Conservation (phyloP, 2,888 invertebrate genomes). For the Dryadula phaetusa region DNA sequence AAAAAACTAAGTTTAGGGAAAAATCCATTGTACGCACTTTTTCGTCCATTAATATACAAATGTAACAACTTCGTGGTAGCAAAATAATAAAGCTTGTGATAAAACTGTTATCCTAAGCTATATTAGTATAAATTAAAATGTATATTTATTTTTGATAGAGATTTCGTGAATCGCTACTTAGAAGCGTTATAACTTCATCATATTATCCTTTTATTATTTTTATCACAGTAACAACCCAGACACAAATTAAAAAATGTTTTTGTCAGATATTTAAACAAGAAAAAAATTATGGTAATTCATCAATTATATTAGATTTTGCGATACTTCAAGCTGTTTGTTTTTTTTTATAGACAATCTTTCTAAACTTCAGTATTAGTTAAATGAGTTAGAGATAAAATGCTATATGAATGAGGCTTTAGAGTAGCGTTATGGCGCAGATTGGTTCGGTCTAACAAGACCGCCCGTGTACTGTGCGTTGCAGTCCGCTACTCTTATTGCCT, state of each 20-base stretch:
- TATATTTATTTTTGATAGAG: not conserved
- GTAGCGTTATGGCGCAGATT: conserved; percentile 53
- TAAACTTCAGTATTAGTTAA: not conserved
- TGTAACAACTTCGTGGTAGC: not conserved
- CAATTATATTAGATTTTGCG: too few relatives aligned
- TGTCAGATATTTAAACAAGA: too few relatives aligned
- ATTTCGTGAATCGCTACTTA: not conserved
- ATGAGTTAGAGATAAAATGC: not conserved
- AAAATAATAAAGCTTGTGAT: not conserved
- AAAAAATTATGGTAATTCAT: too few relatives aligned
- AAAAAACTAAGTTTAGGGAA: too few relatives aligned
- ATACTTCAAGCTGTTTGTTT: too few relatives aligned
- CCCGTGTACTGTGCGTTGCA: conserved; percentile 63
- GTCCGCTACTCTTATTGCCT: conserved; percentile 54
- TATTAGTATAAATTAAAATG: not conserved
- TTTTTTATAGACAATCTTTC: not conserved
- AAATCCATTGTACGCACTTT: too few relatives aligned
- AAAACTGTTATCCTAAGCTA: not conserved
- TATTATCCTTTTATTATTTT: not conserved
- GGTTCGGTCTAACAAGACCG: conserved; percentile 68
- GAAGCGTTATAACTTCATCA: not conserved
- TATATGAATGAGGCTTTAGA: conserved; percentile 9
- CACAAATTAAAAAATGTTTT: too few relatives aligned
- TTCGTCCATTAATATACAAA: not conserved
- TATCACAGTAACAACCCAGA: not conserved